Evolutionary conservation across 2,113 vertebrate genomes (phyloP).

Genomic region (Rhea pennata): DNA sequence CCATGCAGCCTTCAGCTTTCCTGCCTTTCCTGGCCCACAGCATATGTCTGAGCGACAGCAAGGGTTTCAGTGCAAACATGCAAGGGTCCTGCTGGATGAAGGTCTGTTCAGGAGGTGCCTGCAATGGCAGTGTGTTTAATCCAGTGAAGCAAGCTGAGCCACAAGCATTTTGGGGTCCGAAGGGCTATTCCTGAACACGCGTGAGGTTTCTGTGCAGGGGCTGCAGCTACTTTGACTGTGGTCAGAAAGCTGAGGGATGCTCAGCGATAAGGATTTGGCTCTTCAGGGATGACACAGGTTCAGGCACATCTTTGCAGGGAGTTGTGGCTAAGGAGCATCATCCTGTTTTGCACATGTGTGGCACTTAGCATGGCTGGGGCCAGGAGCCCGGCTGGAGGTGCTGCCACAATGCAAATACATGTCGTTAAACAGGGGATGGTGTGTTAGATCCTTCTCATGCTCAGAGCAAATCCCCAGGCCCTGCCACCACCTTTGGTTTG

Average conservation of each 20-base stretch:
- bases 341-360: rapidly evolving
- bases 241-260: background rate
- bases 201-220: too few relatives aligned
- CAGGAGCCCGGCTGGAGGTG: background rate
- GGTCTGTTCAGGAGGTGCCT: background rate
- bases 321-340: background rate
- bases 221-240: background rate
- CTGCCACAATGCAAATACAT: rapidly evolving
- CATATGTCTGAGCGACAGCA: too few relatives aligned
- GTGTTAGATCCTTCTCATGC: background rate
- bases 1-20: background rate
- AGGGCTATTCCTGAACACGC: background rate
- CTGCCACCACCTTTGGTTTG: rapidly evolving
- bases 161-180: background rate
- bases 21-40: background rate
- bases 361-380: rapidly evolving
- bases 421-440: rapidly evolving
- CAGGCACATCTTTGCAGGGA: rapidly evolving
- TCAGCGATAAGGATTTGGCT: background rate
- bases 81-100: background rate
- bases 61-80: too few relatives aligned
- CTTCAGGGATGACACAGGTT: rapidly evolving
- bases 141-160: background rate
- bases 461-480: rapidly evolving
- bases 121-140: background rate